These are phyloP conservation scores for Todiramphus saurophagus DNA, from an alignment of 2,113 vertebrate genomes.

Conservation along the genomic window DNA sequence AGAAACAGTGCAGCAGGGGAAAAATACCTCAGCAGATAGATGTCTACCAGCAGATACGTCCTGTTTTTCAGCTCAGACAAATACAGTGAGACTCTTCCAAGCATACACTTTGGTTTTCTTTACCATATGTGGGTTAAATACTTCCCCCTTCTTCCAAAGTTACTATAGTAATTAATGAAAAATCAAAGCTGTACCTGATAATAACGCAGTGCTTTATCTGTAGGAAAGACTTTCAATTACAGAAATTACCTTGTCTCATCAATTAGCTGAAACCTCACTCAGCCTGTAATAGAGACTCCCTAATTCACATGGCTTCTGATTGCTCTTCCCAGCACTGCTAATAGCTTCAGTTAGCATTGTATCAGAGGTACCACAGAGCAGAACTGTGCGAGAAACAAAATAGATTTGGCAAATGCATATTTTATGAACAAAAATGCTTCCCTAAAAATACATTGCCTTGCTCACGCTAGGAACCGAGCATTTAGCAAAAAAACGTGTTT, in stretches of 20 bases:
- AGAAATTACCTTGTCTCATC: conserved; percentile 29
- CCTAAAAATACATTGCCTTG: not conserved
- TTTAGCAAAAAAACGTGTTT: not conserved
- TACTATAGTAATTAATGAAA: not conserved
- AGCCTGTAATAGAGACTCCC: not conserved
- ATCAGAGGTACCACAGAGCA: not conserved
- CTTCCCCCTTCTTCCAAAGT: not conserved
- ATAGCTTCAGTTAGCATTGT: not conserved
- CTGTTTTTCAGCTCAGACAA: conserved; percentile 60
- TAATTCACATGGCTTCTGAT: conserved; percentile 4
- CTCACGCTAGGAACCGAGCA: not conserved
- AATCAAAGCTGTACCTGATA: conserved; percentile 32
- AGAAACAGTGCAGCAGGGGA: conserved; percentile 58
- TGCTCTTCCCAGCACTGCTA: not conserved
- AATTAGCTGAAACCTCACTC: not conserved
- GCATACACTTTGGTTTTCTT: not conserved
- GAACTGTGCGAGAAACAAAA: not conserved
- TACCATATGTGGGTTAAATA: conserved; percentile 44
- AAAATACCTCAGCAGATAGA: conserved; percentile 59
- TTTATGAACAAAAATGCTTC: not conserved
- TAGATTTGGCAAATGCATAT: not conserved
- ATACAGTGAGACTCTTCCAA: conserved; percentile 15
- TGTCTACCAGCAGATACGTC: conserved; percentile 59
- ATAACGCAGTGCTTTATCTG: not conserved
- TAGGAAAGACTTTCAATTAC: conserved; percentile 21